These are phyloP conservation scores for Anthopleura xanthogrammica DNA, from an alignment of 92 coral and sea anemone species.

Conservation along the genomic window DNA sequence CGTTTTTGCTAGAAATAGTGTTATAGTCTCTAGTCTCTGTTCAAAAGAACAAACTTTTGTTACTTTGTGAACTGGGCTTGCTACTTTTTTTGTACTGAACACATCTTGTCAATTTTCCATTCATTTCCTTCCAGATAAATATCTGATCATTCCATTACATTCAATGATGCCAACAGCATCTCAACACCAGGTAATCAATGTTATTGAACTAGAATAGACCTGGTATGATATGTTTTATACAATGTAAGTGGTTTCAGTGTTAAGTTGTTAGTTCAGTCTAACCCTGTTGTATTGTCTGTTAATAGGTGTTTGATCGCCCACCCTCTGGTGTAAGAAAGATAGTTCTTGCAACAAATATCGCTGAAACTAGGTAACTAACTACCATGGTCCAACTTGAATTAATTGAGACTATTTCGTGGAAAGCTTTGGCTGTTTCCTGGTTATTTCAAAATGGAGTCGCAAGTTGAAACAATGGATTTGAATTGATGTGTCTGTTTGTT, in stretches of 20 bases:
- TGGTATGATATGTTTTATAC: too few relatives aligned
- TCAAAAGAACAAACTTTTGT: too few relatives aligned
- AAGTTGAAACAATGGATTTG: neutral
- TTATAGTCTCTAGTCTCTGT: too few relatives aligned
- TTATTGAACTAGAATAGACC: too few relatives aligned
- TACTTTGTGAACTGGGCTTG: neutral
- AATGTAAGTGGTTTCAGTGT: neutral
- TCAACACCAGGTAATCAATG: slow-evolving; percentile 69
- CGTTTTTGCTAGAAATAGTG: too few relatives aligned
- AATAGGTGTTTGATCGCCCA: slow-evolving; percentile 91
- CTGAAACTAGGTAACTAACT: slow-evolving; percentile 86
- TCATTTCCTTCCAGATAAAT: slow-evolving; percentile 61
- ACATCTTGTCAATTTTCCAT: neutral
- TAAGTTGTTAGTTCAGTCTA: neutral
- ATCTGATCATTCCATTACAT: slow-evolving; percentile 80
- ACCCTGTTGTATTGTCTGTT: neutral
- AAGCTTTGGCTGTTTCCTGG: too few relatives aligned
- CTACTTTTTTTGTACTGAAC: neutral
- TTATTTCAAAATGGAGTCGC: too few relatives aligned
- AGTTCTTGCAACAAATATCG: slow-evolving; percentile 90
- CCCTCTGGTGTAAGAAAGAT: slow-evolving; percentile 88
- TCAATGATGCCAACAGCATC: slow-evolving; percentile 94
- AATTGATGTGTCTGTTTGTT: neutral
- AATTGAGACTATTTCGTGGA: too few relatives aligned
- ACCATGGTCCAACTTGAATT: neutral